phyloP scores from a whole-genome alignment of 2,888 invertebrate species.

The Lasioglossum marginatum region DNA sequence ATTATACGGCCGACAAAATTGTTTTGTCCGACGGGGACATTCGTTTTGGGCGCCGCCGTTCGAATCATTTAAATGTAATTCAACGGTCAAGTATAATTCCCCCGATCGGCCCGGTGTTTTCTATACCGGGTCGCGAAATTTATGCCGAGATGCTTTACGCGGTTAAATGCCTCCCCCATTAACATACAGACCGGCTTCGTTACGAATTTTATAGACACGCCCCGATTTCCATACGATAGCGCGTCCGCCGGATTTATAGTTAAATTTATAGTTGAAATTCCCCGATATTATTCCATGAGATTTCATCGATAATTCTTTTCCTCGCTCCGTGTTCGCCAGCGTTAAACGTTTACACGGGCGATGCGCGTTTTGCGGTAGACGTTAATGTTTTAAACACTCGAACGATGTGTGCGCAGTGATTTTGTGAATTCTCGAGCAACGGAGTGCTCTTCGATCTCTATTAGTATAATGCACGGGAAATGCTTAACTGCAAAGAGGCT shows the following conservation, averaged over 20 bases:
- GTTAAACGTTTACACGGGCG: background rate
- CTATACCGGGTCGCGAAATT: background rate
- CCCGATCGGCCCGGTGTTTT: background rate
- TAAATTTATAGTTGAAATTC: background rate
- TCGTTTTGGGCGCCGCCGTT: conserved; percentile 29
- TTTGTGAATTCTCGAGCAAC: background rate
- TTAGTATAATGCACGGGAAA: background rate
- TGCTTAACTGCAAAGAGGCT: background rate
- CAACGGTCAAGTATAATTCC: conserved; percentile 12
- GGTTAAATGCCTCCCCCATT: background rate
- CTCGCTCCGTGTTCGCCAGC: background rate
- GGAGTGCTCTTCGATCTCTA: background rate
- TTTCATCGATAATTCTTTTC: background rate
- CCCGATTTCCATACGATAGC: background rate
- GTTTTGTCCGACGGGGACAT: conserved; percentile 39
- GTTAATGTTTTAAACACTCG: background rate
- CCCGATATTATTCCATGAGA: background rate
- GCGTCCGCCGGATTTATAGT: conserved; percentile 35
- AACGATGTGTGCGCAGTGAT: background rate
- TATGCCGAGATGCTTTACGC: conserved; percentile 8
- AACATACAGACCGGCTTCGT: background rate
- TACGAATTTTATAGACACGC: background rate
- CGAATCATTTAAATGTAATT: conserved; percentile 40
- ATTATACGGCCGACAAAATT: conserved; percentile 39
- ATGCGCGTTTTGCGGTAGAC: background rate